Percentiles rank a stretch among this genome's conserved stretches.
phyloP scores from a whole-genome alignment of 2,113 vertebrate species.

The Steatornis caripensis region DNA sequence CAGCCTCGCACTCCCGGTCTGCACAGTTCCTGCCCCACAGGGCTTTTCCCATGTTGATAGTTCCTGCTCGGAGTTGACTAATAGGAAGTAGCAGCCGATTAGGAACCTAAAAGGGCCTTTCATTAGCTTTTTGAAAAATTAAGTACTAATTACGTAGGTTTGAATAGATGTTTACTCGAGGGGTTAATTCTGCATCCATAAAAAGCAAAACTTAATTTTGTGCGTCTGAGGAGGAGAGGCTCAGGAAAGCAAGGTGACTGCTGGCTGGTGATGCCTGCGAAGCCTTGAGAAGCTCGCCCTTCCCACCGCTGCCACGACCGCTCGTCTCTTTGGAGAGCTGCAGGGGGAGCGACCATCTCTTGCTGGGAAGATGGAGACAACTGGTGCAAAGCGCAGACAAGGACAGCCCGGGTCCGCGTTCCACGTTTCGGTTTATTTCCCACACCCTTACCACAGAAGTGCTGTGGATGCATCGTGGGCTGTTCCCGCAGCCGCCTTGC shows the following conservation, averaged over 20 bases:
- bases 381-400: neutral
- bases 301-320: accelerated
- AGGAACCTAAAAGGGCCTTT: neutral
- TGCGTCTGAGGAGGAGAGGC: neutral
- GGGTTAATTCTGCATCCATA: neutral
- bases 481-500: neutral
- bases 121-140: neutral
- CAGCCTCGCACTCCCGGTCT: accelerated
- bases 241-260: neutral
- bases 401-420: accelerated
- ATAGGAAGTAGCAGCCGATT: neutral
- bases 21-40: neutral
- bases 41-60: neutral
- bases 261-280: neutral
- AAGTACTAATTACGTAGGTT: neutral
- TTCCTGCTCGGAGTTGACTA: neutral
- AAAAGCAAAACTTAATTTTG: neutral
- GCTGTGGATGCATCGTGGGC: neutral
- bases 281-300: neutral
- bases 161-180: neutral
- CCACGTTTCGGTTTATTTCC: accelerated
- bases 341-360: neutral
- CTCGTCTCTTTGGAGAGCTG: accelerated
- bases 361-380: neutral
- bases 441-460: accelerated